phyloP scores from a whole-genome alignment of 1,140 invertebrate genomes.

The Procambarus clarkii region DNA sequence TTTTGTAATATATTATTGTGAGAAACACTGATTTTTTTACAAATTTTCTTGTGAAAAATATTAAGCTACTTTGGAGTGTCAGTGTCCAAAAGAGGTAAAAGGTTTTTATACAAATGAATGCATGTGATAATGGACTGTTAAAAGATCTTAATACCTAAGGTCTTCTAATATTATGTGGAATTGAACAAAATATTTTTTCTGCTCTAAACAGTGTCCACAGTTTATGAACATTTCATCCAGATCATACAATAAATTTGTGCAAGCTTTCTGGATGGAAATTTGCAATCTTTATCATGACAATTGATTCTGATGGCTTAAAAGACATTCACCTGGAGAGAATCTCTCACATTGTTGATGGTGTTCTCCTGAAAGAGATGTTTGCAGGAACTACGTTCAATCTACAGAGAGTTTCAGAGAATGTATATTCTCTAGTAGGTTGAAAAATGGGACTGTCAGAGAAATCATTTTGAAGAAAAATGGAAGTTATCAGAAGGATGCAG shows the following conservation, averaged over 20 bases:
- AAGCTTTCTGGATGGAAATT: not conserved
- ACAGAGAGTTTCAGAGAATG: not conserved
- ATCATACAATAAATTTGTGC: not conserved
- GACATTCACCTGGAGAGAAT: not conserved
- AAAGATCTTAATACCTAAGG: conserved; percentile 21
- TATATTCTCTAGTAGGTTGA: not conserved
- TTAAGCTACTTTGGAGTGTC: not conserved
- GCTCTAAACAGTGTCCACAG: conserved; percentile 27
- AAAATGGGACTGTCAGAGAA: not conserved
- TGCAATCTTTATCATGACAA: conserved; percentile 2
- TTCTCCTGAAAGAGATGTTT: not conserved
- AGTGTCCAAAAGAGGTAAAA: conserved; percentile 26
- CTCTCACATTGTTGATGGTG: not conserved
- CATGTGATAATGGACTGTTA: conserved; percentile 40
- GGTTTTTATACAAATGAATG: conserved; percentile 29
- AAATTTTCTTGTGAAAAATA: conserved; percentile 7
- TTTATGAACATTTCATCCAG: not conserved
- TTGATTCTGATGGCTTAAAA: not conserved
- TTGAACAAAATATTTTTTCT: conserved; percentile 1
- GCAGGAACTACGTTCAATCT: not conserved
- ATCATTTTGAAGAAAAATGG: not conserved
- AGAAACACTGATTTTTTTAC: conserved; percentile 13
- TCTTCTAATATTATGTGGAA: not conserved
- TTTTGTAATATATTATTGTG: conserved; percentile 11
- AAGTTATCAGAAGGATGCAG: not conserved